phyloP scores from a whole-genome alignment of 2,113 vertebrate genomes.

The Daubentonia madagascariensis region DNA sequence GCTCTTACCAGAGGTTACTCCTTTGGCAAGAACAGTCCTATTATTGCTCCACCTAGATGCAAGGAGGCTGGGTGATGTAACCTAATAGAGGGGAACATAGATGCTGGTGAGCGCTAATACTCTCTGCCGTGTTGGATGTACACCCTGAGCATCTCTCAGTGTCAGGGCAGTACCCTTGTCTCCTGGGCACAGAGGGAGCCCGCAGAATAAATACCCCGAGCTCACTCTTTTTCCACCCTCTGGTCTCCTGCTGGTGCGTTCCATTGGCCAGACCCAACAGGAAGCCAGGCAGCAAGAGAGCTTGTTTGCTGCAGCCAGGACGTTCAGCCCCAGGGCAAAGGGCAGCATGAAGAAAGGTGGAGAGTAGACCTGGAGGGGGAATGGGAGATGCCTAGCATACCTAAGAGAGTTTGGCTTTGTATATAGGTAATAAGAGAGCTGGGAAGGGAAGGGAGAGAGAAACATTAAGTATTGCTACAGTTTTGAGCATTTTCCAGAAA shows the following conservation, averaged over 20 bases:
- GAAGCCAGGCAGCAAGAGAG: background rate
- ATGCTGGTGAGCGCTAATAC: background rate
- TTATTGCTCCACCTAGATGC: too few relatives aligned
- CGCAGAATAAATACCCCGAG: background rate
- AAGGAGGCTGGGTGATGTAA: background rate
- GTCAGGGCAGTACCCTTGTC: background rate
- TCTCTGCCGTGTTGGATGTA: background rate
- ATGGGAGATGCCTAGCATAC: background rate
- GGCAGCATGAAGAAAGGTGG: background rate
- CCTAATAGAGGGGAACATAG: background rate
- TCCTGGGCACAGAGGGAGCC: background rate
- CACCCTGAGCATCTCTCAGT: background rate
- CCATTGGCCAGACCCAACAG: background rate
- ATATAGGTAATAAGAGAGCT: background rate
- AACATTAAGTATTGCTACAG: background rate
- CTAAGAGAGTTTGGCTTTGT: background rate
- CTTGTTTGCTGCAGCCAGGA: background rate
- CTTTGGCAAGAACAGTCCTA: background rate
- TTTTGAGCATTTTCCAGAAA: slow-evolving; percentile 9
- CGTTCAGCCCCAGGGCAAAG: background rate
- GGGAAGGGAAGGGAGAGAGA: background rate
- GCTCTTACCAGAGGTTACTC: background rate
- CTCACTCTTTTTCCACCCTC: background rate
- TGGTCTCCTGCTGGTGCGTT: background rate
- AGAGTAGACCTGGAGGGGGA: background rate